A percentile compares a stretch with the other conserved stretches of the same genome.
Conservation (phyloP, 1,140 invertebrate genomes). For the Tetragnatha versicolor region DNA sequence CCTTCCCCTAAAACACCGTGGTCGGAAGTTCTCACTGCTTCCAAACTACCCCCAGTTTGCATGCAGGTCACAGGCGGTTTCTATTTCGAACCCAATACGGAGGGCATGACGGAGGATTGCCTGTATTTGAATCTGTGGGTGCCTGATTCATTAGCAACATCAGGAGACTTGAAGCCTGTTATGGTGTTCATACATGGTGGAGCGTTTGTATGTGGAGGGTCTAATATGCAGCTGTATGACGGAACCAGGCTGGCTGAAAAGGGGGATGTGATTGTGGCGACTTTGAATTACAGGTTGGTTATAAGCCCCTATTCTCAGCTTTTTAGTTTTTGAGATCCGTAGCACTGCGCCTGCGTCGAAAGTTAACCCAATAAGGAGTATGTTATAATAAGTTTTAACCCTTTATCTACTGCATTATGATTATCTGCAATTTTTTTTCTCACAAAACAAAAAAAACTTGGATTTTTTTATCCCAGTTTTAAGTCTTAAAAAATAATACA, state of each 20-base stretch:
- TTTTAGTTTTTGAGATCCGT: no score
- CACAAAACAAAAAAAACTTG: no score
- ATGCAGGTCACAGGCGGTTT: slow-evolving; percentile 16
- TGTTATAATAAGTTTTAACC: no score
- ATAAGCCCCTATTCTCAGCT: slow-evolving; percentile 82
- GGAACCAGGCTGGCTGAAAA: slow-evolving; percentile 73
- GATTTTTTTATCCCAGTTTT: no score
- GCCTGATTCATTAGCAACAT: slow-evolving; percentile 74
- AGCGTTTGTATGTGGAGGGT: slow-evolving; percentile 72
- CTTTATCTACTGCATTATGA: no score
- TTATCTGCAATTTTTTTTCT: no score
- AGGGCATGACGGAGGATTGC: slow-evolving; percentile 85
- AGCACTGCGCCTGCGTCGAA: no score
- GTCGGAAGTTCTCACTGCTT: slow-evolving; percentile 73
- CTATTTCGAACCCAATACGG: slow-evolving; percentile 3
- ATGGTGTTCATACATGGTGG: slow-evolving; percentile 84
- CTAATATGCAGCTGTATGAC: slow-evolving; percentile 68
- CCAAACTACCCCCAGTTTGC: slow-evolving; percentile 36
- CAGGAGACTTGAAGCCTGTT: slow-evolving; percentile 66
- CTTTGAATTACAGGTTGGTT: slow-evolving; percentile 76
- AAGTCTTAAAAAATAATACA: no score
- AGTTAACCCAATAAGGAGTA: no score
- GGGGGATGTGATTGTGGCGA: slow-evolving; percentile 74
- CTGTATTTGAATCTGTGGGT: slow-evolving; percentile 93
- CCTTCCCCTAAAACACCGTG: slow-evolving; percentile 85